phyloP scores from a whole-genome alignment of 2,113 vertebrate species.

The Litocranius walleri region DNA sequence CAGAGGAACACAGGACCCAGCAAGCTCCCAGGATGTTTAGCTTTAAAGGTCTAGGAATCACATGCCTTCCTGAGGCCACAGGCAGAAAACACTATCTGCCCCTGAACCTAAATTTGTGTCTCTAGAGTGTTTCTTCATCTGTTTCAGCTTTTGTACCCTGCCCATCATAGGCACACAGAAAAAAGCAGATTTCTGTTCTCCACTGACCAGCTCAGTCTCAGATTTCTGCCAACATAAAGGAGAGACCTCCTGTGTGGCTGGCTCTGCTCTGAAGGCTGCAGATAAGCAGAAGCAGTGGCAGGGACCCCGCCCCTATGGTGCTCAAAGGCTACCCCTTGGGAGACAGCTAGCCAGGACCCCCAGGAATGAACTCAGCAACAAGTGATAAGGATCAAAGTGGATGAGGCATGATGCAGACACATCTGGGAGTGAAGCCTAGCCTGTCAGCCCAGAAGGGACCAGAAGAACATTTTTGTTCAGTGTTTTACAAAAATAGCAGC shows the following conservation, averaged over 20 bases:
- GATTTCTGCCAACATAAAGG: neutral
- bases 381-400: accelerated
- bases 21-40: neutral
- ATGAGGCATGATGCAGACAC: neutral
- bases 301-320: no score
- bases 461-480: neutral
- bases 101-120: neutral
- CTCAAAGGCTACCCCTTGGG: neutral
- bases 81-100: neutral
- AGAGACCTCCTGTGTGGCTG: no score
- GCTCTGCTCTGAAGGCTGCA: neutral
- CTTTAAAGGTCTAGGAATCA: neutral
- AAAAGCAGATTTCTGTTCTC: neutral
- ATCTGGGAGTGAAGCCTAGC: neutral
- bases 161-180: neutral
- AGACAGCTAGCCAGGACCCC: neutral
- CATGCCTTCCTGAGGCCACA: neutral
- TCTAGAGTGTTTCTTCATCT: neutral
- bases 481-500: neutral
- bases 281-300: neutral
- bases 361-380: neutral
- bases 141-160: neutral
- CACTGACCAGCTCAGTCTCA: neutral
- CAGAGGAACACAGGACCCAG: neutral
- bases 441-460: neutral